Percentiles rank a stretch among this genome's conserved stretches.
These are phyloP conservation scores for Copsychus sechellarum DNA, from an alignment of 2,113 vertebrate species.

Conservation along the genomic window DNA sequence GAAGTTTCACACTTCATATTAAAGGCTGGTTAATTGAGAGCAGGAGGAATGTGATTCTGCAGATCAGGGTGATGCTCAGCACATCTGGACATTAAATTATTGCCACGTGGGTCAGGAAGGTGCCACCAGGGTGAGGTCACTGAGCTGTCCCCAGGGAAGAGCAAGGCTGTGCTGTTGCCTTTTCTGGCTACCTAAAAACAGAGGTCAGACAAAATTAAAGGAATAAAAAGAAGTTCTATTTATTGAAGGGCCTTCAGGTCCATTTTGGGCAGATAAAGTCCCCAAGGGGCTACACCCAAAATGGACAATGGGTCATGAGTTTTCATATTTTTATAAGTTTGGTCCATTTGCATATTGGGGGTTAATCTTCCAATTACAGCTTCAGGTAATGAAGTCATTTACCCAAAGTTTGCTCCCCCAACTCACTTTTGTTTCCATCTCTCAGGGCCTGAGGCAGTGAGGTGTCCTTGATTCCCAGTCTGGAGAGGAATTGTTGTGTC, in stretches of 20 bases:
- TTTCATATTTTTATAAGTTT: background rate
- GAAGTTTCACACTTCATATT: background rate
- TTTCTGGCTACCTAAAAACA: accelerated
- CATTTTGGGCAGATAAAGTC: background rate
- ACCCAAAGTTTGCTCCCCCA: background rate
- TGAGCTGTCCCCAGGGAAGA: background rate
- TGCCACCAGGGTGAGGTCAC: background rate
- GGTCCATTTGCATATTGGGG: background rate
- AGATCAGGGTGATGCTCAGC: background rate
- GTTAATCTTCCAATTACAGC: background rate
- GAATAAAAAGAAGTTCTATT: background rate
- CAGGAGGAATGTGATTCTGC: background rate
- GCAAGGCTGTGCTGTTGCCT: background rate
- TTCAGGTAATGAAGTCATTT: background rate
- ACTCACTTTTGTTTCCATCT: background rate
- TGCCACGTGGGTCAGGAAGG: accelerated
- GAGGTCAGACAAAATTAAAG: background rate
- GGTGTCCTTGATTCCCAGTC: background rate
- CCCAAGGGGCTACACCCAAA: background rate
- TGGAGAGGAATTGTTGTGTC: background rate
- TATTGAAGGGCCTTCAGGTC: background rate
- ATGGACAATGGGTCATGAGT: accelerated
- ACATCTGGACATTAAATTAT: background rate
- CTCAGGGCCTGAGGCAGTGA: background rate
- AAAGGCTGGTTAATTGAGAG: background rate